These are phyloP conservation scores for Ceuthmochares aereus DNA, from an alignment of 2,113 vertebrate species.

Conservation along the genomic window DNA sequence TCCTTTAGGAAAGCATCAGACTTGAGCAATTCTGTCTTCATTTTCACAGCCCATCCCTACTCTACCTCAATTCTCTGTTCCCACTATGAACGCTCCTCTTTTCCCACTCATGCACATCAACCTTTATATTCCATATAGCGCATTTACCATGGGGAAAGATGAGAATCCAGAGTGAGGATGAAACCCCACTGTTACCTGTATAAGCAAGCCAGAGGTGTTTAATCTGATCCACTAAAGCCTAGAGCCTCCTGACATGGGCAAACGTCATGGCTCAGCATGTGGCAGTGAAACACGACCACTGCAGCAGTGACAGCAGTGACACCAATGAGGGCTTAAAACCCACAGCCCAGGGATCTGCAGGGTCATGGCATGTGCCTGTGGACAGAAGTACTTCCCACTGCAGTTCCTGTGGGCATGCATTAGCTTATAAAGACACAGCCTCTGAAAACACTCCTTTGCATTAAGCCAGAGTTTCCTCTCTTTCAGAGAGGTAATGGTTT, in stretches of 20 bases:
- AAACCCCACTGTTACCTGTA: not conserved
- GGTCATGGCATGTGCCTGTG: fast-evolving
- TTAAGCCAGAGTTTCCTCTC: not conserved
- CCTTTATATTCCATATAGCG: not conserved
- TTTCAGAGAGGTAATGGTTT: not conserved
- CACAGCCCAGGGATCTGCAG: not conserved
- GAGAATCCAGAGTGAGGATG: not conserved
- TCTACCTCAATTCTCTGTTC: not conserved
- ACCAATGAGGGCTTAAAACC: not conserved
- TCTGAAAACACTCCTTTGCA: fast-evolving
- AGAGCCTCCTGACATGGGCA: not conserved
- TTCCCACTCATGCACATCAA: not conserved
- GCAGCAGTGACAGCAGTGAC: fast-evolving
- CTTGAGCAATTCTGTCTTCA: not conserved
- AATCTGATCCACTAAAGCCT: not conserved
- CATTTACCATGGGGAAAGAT: not conserved
- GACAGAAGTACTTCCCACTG: not conserved
- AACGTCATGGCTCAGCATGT: not conserved
- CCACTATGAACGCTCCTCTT: not conserved
- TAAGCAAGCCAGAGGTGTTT: not conserved
- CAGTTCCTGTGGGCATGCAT: fast-evolving
- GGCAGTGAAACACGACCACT: fast-evolving
- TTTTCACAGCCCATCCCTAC: not conserved
- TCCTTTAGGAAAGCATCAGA: not conserved
- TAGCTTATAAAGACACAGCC: not conserved